Conservation (phyloP, 64 coral and sea anemone genomes). For the Stylophora pistillata region DNA sequence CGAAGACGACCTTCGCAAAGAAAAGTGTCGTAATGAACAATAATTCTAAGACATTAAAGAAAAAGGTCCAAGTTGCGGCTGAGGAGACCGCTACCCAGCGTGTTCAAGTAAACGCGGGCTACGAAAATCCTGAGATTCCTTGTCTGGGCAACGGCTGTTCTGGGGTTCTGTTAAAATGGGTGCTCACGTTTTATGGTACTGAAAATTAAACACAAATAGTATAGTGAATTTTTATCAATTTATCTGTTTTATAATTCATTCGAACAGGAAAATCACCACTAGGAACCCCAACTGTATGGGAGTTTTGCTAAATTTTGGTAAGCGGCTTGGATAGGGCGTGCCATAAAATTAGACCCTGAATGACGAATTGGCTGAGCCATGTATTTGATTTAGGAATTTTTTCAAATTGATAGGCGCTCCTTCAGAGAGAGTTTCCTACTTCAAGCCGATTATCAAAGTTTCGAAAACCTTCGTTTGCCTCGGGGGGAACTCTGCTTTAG, state of each 20-base stretch:
- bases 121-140: slow-evolving; percentile 91
- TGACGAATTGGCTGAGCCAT: not conserved
- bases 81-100: slow-evolving; percentile 93
- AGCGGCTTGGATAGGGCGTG: not conserved
- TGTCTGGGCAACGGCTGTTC: slow-evolving; percentile 84
- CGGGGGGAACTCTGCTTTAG: not conserved
- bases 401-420: not conserved
- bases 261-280: not conserved
- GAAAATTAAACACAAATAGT: slow-evolving; percentile 40
- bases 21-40: slow-evolving; percentile 63
- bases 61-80: slow-evolving; percentile 91
- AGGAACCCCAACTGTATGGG: not conserved
- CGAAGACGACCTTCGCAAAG: slow-evolving; percentile 36
- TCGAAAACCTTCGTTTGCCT: not conserved
- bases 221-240: slow-evolving; percentile 52
- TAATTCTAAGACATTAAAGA: slow-evolving; percentile 62
- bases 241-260: slow-evolving; percentile 29
- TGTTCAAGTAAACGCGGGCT: slow-evolving; percentile 98
- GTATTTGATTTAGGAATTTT: not conserved
- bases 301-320: not conserved
- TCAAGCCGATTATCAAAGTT: not conserved
- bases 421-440: not conserved
- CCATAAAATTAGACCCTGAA: not conserved
- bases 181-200: slow-evolving; percentile 90
- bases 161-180: slow-evolving; percentile 85